Base-by-base conservation (phyloP, 2,797 vertebrate genomes). In the Trachops cirrhosus region DNA sequence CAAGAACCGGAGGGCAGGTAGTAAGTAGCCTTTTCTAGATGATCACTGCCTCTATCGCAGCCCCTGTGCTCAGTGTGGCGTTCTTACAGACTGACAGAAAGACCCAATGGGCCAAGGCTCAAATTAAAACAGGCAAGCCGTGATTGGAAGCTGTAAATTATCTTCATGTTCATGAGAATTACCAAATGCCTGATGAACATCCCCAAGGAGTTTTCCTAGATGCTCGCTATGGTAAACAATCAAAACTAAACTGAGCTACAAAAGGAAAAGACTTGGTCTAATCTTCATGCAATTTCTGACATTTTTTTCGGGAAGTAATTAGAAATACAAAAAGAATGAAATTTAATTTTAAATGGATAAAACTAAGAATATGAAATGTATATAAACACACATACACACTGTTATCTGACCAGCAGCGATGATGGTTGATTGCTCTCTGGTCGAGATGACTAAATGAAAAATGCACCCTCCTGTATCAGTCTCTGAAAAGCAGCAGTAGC, bases 401-500 rank as follows among this genome's bases (percentile, higher is more conserved):
- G 16, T 32, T 82, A 68, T 77, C 93, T 96, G 59, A 78, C 18
- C 50, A 37, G 84, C 57, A 77, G 44, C 41, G n/a, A 39, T 73
- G 78, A 59, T 29, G 79, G 54, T 59, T 93, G 37, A 74, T 95
- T 87, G 34, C 67, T 50, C 84, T 96, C 87, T 74, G 94, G 86
- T 62, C 90, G 84, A 89, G 97, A 97, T 3, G 94, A 97, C 91
- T 0, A 29, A 41, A 37, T 68, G 52, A 86, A 88, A 96, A 92
- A 77, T 48, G n/a, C 52, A 68, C 26, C 96, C 41, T 96, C 95
- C 95, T 97, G 95, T n/a, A 86, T 90, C 1, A 75, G n/a, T 82
- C 87, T 75, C 29, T 80, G 83, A 96, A 91, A 97, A 54, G 77
- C 62, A 98, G 62, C 97, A 98, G 96, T 96, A 95, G 96, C 19